Evolutionary conservation across 2,113 vertebrate genomes (phyloP), one percentile per base, ranked within the genome.

Genomic region (Perognathus longimembris): DNA sequence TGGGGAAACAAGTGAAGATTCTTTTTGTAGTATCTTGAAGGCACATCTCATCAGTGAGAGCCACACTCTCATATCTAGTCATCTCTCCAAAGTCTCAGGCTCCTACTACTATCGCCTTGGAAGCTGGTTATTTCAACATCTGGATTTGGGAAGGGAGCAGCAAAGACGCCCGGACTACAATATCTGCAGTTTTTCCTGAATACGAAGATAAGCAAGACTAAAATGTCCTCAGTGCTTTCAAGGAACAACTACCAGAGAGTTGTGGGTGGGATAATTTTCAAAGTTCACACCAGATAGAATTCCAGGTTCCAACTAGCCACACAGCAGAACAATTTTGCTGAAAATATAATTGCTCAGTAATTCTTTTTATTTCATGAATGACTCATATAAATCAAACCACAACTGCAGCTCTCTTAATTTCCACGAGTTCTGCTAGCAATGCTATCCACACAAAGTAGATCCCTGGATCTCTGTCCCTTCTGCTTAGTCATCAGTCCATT

Each of bases 321-420:
- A 77, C 10, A 45, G 15, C 15, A 6, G 42, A 85, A 20, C 86
- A 28, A 63, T 20, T 22, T 69, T 57, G 42, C 7, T 79, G 75
- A 85, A 89, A 63, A 74, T 7, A 2, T 61, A 89, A 84, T 36
- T 81, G 24, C 57, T 94, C 20, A 6, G 57, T 77, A 71, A 15
- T 54, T 54, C n/a, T 78, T 92, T 93, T 91, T 80, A 30, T 73
- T 91, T 83, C 84, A 64, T 7, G 1, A 80, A 76, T 84, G 32
- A 76, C 24, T 92, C 77, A 78, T 8, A 85, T 76, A 21, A 93
- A 77, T 7, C n/a, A 40, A 7, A 32, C 34, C 75, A 21, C 7
- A 28, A 14, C 73, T 85, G 70, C 0, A 34, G 7, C 21, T 71
- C 5, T 59, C 38, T n/a, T n/a, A 40, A 59, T 45, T n/a, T 69